Evolutionary conservation across 2,797 vertebrate species (phyloP).

Genomic region (Otus scops): DNA sequence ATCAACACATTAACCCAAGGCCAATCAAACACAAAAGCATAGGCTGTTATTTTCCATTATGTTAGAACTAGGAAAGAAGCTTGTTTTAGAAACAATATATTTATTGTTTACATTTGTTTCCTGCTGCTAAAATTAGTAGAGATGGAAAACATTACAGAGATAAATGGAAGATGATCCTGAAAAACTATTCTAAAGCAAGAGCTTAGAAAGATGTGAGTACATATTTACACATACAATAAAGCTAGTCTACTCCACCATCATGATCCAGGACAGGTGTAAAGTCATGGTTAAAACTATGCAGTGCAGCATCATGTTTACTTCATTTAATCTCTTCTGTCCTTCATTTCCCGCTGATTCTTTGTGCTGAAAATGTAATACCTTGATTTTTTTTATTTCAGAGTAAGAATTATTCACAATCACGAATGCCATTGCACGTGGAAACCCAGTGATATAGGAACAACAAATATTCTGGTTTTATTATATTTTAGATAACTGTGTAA

Average conservation of each 20-base stretch:
- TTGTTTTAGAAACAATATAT: background rate
- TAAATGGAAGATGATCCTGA: background rate
- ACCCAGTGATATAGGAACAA: background rate
- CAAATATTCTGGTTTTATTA: background rate
- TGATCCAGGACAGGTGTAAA: background rate
- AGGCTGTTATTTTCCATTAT: background rate
- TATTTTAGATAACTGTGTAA: background rate
- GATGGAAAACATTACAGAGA: background rate
- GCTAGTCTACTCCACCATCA: background rate
- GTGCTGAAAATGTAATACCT: background rate
- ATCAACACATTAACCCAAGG: background rate
- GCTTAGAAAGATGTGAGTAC: background rate
- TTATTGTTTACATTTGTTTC: background rate
- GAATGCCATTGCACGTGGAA: background rate
- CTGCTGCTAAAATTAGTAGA: background rate
- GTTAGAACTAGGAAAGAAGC: background rate
- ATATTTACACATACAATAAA: conserved; percentile 6
- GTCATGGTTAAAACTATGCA: background rate
- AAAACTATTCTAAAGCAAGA: conserved; percentile 29
- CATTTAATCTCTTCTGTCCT: background rate
- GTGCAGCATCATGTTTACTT: background rate
- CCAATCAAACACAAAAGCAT: background rate
- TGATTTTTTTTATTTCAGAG: background rate
- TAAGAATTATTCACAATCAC: background rate
- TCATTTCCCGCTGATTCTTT: background rate